A percentile compares a stretch with the other conserved stretches of the same genome.
These are phyloP conservation scores for Microplitis demolitor DNA, from an alignment of 1,140 invertebrate genomes.

Conservation along the genomic window DNA sequence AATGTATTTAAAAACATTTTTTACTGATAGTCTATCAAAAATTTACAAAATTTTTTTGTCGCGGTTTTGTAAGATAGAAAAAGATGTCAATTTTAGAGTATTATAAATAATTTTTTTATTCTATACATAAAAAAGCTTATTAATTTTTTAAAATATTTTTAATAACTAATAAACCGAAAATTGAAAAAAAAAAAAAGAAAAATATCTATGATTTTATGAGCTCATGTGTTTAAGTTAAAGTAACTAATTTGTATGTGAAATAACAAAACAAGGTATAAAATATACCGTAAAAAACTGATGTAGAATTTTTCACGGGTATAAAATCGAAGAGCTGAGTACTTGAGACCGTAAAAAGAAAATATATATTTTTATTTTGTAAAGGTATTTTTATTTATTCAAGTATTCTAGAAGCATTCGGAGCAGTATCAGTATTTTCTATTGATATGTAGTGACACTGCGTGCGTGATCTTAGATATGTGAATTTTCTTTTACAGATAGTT, in stretches of 20 bases:
- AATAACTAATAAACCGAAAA: too few relatives aligned
- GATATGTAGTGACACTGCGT: too few relatives aligned
- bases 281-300: not conserved
- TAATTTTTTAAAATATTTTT: too few relatives aligned
- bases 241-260: not conserved
- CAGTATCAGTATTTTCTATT: too few relatives aligned
- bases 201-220: too few relatives aligned
- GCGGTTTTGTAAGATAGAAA: too few relatives aligned
- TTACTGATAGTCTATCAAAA: too few relatives aligned
- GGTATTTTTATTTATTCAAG: slow-evolving; percentile 13
- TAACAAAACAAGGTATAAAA: not conserved
- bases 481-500: slow-evolving; percentile 24
- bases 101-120: too few relatives aligned
- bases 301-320: not conserved
- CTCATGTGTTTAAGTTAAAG: not conserved
- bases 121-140: too few relatives aligned
- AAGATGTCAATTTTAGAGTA: too few relatives aligned
- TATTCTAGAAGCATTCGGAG: slow-evolving; percentile 4
- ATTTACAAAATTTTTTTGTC: too few relatives aligned
- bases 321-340: not conserved
- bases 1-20: too few relatives aligned
- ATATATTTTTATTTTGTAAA: slow-evolving; percentile 3
- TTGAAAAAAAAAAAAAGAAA: not conserved
- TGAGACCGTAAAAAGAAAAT: not conserved
- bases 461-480: not conserved